Evolutionary conservation across 2,888 invertebrate species (phyloP), one percentile per base, ranked within the genome.

Genomic region (Disparrhopalites patrizii): DNA sequence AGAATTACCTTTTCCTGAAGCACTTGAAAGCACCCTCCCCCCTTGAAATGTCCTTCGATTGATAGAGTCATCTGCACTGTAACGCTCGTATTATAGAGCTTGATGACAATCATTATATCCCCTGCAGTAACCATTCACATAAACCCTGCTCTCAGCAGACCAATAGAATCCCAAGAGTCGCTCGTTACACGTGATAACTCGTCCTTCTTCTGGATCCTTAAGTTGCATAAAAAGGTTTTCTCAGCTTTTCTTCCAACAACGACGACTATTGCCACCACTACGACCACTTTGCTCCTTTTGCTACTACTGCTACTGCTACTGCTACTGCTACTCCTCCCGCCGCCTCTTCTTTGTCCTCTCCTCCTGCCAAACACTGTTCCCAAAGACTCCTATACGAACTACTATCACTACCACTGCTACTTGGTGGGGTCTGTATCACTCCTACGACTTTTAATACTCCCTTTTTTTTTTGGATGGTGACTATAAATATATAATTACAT

Each of bases 51-150:
- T 67, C 68, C 68, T 71, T 71, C 72, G 72, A 73, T 72, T 72
- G 71, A 72, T 70, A 73, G 73, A 72, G 69, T 72, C 72, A 71
- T 71, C 69, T 68, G 66, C 66, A 70, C 70, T 67, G 65, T 69
- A 70, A 71, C 68, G 71, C 52, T 62, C 67, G 65, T 65, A 70
- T 71, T 70, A 70, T 70, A 64, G 72, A 61, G 57, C 67, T 73
- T 73, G 73, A 73, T 72, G 73, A 72, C 71, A 72, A 73, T 73
- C 72, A 72, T 73, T 72, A 70, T 70, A 66, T 68, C 64, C 68
- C 62, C 63, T 25, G 65, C 67, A 64, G 65, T 69, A 69, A 71
- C 68, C 69, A 68, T 70, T 68, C 65, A 63, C 68, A 65, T 71
- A 69, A 70, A 70, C 55, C 66, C 57, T 50, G 50, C 64, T 68